phyloP scores from a whole-genome alignment of 1,140 invertebrate species.

The Pachyrhynchus sulphureomaculatus region DNA sequence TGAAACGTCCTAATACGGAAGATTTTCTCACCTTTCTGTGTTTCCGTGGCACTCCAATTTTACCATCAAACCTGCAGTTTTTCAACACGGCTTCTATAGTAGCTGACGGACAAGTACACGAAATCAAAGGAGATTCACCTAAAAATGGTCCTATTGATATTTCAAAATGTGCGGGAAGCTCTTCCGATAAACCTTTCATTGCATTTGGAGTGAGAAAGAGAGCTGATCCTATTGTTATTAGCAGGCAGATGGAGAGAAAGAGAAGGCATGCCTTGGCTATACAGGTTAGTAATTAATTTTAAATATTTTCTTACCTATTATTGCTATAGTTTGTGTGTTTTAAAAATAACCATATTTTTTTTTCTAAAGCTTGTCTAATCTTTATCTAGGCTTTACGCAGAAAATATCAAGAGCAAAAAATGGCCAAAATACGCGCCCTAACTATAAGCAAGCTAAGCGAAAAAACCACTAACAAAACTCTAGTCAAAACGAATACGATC shows the following conservation, averaged over 20 bases:
- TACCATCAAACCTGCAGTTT: constrained; percentile 74
- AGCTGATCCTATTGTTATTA: constrained; percentile 54
- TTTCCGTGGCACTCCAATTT: constrained; percentile 74
- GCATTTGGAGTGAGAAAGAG: constrained; percentile 58
- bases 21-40: constrained; percentile 90
- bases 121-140: constrained; percentile 40
- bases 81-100: constrained; percentile 60
- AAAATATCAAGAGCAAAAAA: constrained; percentile 66
- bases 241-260: constrained; percentile 51
- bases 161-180: constrained; percentile 37
- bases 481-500: constrained; percentile 44
- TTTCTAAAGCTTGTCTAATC: no score
- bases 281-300: background rate
- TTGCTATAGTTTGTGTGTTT: background rate
- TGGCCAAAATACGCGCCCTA: constrained; percentile 56
- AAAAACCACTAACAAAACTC: constrained; percentile 48
- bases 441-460: constrained; percentile 51
- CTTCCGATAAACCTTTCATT: constrained; percentile 51
- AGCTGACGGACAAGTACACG: constrained; percentile 41
- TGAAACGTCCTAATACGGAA: constrained; percentile 81
- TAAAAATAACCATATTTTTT: no score
- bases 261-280: constrained; percentile 55
- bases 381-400: constrained; percentile 61
- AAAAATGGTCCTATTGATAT: constrained; percentile 47
- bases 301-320: background rate